Conservation (phyloP, 2,113 vertebrate genomes). For the Carassius gibelio region DNA sequence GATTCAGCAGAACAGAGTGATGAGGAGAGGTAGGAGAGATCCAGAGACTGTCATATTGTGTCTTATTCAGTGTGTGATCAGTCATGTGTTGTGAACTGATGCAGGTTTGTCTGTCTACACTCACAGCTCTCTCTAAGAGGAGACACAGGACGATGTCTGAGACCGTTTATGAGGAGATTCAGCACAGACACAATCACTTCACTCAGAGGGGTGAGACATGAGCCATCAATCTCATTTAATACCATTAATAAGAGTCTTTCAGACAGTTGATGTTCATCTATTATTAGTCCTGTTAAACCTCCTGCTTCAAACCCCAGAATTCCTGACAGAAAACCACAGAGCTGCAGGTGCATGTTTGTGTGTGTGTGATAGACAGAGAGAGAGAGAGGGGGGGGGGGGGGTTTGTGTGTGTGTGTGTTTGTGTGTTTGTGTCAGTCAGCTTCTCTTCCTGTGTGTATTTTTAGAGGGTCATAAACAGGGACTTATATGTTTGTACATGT, state of each 20-base stretch:
- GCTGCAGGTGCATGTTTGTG: background rate
- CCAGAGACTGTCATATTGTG: background rate
- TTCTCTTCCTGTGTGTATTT: too few species aligned
- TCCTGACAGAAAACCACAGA: constrained; percentile 25
- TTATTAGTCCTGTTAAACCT: too few species aligned
- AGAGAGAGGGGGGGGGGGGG: too few species aligned
- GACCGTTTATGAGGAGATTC: constrained; percentile 22
- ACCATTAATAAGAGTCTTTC: too few species aligned
- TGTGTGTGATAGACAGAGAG: background rate
- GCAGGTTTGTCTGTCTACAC: constrained; percentile 1
- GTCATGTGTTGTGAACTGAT: constrained; percentile 3
- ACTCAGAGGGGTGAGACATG: background rate
- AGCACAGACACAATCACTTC: constrained; percentile 25
- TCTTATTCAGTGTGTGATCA: constrained; percentile 6
- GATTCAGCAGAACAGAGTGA: constrained; percentile 8
- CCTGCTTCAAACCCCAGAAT: background rate
- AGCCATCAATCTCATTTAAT: too few species aligned
- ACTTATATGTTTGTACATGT: too few species aligned
- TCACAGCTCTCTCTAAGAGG: constrained; percentile 29
- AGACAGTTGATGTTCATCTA: too few species aligned
- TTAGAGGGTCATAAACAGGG: too few species aligned
- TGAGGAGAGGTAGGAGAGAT: constrained; percentile 29
- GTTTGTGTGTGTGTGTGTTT: background rate
- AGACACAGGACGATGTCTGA: background rate
- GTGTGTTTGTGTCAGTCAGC: too few species aligned